phyloP scores from a whole-genome alignment of 2,888 invertebrate species.

The Tethea ocularis region DNA sequence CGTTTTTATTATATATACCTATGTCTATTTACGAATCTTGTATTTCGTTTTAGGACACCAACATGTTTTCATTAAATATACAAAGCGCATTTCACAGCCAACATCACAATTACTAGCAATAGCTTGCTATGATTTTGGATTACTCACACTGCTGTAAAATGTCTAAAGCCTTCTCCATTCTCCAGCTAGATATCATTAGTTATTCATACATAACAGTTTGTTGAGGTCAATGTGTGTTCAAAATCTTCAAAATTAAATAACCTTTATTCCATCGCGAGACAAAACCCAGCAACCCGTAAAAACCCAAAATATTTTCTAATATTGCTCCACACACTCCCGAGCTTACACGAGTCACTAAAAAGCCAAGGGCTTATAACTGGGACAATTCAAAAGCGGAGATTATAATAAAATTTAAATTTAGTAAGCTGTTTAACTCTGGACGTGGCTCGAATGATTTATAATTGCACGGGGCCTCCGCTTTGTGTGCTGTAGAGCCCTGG shows the following conservation, averaged over 20 bases:
- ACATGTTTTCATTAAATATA: too few relatives aligned
- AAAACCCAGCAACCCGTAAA: slow-evolving; percentile 4
- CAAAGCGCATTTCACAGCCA: too few relatives aligned
- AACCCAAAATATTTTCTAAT: slow-evolving; percentile 5
- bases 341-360: slow-evolving; percentile 38
- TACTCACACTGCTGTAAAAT: too few relatives aligned
- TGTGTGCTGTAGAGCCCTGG: slow-evolving; percentile 23
- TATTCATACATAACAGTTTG: too few relatives aligned
- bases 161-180: too few relatives aligned
- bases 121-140: too few relatives aligned
- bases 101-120: too few relatives aligned
- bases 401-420: slow-evolving; percentile 62
- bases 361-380: slow-evolving; percentile 37
- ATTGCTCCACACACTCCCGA: slow-evolving; percentile 15
- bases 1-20: too few relatives aligned
- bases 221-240: too few relatives aligned
- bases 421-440: slow-evolving; percentile 51
- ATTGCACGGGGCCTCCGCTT: slow-evolving; percentile 37
- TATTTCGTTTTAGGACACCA: background rate
- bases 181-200: too few relatives aligned
- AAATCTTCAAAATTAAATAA: background rate
- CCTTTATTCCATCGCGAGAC: background rate
- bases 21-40: background rate
- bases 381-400: slow-evolving; percentile 42
- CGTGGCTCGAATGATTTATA: slow-evolving; percentile 58